These are phyloP conservation scores for Gambelia wislizenii DNA, from an alignment of 2,797 vertebrate genomes.

Conservation along the genomic window DNA sequence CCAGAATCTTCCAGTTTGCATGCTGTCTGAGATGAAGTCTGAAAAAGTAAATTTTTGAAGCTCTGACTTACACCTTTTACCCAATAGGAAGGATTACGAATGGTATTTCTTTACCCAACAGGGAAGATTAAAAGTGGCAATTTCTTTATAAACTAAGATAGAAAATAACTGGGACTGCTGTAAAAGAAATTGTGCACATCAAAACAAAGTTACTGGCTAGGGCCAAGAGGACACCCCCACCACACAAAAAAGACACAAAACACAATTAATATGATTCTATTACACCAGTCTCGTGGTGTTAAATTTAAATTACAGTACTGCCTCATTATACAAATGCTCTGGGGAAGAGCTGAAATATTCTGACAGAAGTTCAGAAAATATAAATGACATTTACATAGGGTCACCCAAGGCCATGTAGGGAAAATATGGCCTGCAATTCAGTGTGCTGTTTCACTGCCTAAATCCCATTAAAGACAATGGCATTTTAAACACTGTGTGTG, in stretches of 20 bases:
- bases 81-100: not conserved
- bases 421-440: not conserved
- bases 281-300: conserved; percentile 1
- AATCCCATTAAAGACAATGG: conserved; percentile 3
- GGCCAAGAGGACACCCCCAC: too few species aligned
- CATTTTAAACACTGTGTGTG: not conserved
- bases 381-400: conserved; percentile 9
- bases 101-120: not conserved
- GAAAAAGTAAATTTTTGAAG: not conserved
- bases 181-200: not conserved
- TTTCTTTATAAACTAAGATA: not conserved
- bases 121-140: not conserved
- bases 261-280: conserved; percentile 5
- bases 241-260: not conserved
- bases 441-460: not conserved
- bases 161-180: not conserved
- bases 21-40: not conserved
- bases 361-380: conserved; percentile 15
- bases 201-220: not conserved
- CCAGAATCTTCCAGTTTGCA: too few species aligned
- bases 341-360: conserved; percentile 10
- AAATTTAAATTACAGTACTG: conserved; percentile 20
- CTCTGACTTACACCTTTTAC: not conserved
- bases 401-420: not conserved
- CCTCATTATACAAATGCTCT: conserved; percentile 18